phyloP scores from a whole-genome alignment of 2,113 vertebrate species.

The Clupea harengus region DNA sequence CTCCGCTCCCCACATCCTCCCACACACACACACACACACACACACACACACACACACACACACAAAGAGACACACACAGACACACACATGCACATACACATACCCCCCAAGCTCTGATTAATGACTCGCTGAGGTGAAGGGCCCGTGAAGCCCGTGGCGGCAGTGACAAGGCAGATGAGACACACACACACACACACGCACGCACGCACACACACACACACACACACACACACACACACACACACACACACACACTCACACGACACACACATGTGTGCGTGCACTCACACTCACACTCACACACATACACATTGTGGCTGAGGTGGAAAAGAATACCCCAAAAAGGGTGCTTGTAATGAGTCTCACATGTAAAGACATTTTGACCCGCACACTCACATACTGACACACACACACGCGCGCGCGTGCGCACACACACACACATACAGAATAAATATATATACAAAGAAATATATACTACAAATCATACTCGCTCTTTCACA shows the following conservation, averaged over 20 bases:
- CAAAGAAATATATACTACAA: neutral
- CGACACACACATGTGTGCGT: too few relatives aligned
- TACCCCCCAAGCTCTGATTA: conserved; percentile 36
- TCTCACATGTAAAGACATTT: neutral
- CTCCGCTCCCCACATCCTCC: neutral
- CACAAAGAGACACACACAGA: neutral
- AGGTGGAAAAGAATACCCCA: neutral
- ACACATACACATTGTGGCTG: neutral
- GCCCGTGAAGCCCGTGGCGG: conserved; percentile 26
- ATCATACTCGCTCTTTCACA: neutral
- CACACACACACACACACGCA: neutral
- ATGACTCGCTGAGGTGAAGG: conserved; percentile 42
- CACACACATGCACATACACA: neutral
- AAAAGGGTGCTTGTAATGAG: neutral
- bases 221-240: neutral
- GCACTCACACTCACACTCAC: conserved; percentile 22
- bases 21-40: neutral
- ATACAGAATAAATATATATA: neutral
- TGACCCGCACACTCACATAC: neutral
- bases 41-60: conserved; percentile 3
- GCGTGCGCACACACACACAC: neutral
- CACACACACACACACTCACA: conserved; percentile 1
- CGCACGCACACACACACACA: conserved; percentile 20
- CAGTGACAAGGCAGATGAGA: conserved; percentile 13
- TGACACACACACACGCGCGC: neutral